Evolutionary conservation across 2,888 invertebrate species (phyloP), one percentile per base, ranked within the genome.

Genomic region (Dexiosoma caninum): DNA sequence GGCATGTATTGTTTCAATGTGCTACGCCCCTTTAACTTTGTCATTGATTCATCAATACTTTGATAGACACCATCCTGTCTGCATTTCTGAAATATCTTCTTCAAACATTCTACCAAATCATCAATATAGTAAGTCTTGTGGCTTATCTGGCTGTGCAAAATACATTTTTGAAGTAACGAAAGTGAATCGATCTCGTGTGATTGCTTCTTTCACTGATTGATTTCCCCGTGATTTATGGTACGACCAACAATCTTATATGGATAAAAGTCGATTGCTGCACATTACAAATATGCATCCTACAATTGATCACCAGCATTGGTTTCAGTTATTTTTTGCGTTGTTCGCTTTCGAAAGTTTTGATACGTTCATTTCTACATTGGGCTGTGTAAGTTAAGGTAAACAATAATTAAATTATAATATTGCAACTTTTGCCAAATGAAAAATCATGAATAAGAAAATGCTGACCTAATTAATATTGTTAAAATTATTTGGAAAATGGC

Each of bases 221-320:
- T 59, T 59, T n/a, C 40, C 59, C 1, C 21, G 19, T 57, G 37
- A 59, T 12, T 59, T 40, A 40, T 37, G 59, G 37, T 2, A 6
- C 10, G 35, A 74, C 55, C 64, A 53, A 55, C 44, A 64, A 16
- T 74, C 55, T 53, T 53, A 32, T 42, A 64, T 23, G 7, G 62
- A 30, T 21, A 57, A 57, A 46, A 66, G 21, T 30, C 57, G 74
- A 55, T 66, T 75, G 57, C 57, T 67, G 49, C 75, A 75, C 60
- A 76, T 69, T 35, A 59, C 27, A 53, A 76, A 76, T 62, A 76
- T 62, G 51, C 77, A 70, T 60, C 70, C 60, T 32, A 53, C 62
- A 60, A 77, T 69, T 55, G 64, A 21, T 78, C 71, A 44, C 64
- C 55, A 55, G 70, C 64, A 32, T 78, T 78, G 19, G 78, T 78